Evolutionary conservation across 2,113 vertebrate species (phyloP), one percentile per base, ranked within the genome.

Genomic region (Thoracochromis brauschi): DNA sequence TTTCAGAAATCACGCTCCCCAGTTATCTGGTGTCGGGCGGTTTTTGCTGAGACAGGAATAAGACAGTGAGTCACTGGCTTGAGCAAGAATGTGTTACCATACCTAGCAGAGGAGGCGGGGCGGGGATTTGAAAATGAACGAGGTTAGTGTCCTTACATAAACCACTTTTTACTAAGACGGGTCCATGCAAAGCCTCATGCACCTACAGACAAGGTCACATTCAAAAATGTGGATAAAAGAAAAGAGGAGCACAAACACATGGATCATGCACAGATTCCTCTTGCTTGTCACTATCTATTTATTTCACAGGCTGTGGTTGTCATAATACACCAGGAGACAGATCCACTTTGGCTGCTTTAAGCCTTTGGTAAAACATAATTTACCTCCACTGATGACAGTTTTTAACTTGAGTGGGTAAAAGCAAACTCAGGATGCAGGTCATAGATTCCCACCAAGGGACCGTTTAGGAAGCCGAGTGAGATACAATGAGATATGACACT

Each of bases 1-100:
- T 65, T 65, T 86, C 75, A 81, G 26, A 51, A 82, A 82, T 80
- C 63, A 54, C 2, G 19, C 49, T 75, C 53, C 42, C 9, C 9
- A 65, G 49, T 83, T 78, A 60, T 82, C 84, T 86, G 40, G 13
- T 51, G 31, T 73, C 9, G 26, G 86, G 19, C 16, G 19, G 16
- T 82, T 83, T 85, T 71, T 63, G 79, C 88, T 71, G 84, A 80
- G 35, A 80, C 68, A 84, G 16, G 78, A 91, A 84, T 55, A 79
- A 40, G 16, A 58, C 33, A 29, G 57, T 84, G 84, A 91, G 80
- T 87, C 82, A 84, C 10, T 11, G 49, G 8, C 17, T 75, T 80
- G 63, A 84, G 81, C 21, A 78, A 53, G 35, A 80, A 71, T 6
- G 7, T 63, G 63, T 54, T 24, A 31, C 63, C n/a, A 9, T 88